phyloP scores from a whole-genome alignment of 2,888 invertebrate species.

The Tiliacea aurago region DNA sequence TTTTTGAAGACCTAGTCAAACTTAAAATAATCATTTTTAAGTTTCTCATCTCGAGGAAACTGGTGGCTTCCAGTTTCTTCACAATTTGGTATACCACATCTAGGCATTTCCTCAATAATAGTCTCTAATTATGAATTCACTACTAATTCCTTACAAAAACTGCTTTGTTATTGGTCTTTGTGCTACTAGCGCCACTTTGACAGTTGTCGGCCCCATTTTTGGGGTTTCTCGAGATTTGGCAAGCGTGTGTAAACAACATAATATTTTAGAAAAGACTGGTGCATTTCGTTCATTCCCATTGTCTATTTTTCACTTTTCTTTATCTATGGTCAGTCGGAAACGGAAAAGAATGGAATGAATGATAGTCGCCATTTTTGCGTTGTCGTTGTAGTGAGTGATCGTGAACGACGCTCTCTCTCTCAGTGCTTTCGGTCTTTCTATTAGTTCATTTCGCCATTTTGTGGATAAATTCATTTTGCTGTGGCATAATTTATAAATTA shows the following conservation, averaged over 20 bases:
- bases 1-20: too few species aligned
- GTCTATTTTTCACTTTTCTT: neutral
- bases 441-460: constrained; percentile 62
- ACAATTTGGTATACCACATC: too few species aligned
- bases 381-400: constrained; percentile 11
- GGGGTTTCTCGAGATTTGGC: neutral
- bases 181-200: too few species aligned
- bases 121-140: too few species aligned
- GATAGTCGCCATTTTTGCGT: constrained; percentile 30
- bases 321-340: constrained; percentile 35
- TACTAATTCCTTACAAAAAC: too few species aligned
- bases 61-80: too few species aligned
- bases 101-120: too few species aligned
- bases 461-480: constrained; percentile 35
- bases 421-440: constrained; percentile 39
- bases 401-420: constrained; percentile 11
- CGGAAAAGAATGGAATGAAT: constrained; percentile 38
- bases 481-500: constrained; percentile 16
- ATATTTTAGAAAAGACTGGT: neutral
- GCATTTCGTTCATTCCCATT: neutral
- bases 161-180: too few species aligned
- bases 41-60: too few species aligned
- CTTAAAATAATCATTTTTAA: too few species aligned
- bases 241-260: neutral
- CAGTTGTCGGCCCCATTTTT: too few species aligned